phyloP scores from a whole-genome alignment of 2,113 vertebrate genomes.

The Recurvirostra avosetta region DNA sequence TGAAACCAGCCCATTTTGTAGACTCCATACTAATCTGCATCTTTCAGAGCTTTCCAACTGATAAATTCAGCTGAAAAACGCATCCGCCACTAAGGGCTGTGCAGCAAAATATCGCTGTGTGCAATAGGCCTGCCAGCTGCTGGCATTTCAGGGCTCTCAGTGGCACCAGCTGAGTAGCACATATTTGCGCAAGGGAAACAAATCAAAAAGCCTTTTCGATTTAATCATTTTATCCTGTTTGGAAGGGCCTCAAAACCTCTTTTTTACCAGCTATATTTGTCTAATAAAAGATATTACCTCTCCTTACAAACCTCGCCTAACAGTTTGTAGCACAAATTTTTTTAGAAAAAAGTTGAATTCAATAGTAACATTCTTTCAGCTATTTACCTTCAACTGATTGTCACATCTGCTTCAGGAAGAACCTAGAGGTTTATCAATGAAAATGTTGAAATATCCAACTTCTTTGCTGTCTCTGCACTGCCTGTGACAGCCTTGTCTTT shows the following conservation, averaged over 20 bases:
- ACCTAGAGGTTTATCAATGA: background rate
- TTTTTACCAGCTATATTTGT: background rate
- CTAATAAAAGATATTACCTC: background rate
- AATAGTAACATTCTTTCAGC: background rate
- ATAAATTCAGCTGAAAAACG: background rate
- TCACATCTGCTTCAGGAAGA: background rate
- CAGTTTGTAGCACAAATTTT: background rate
- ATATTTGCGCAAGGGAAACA: background rate
- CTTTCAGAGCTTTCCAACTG: background rate
- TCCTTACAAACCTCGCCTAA: background rate
- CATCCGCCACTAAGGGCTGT: background rate
- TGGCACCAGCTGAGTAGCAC: background rate
- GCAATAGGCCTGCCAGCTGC: slow-evolving; percentile 5
- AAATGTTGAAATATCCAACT: background rate
- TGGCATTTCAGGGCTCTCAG: background rate
- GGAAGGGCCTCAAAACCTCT: background rate
- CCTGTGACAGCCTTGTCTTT: background rate
- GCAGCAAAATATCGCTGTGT: background rate
- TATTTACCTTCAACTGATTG: background rate
- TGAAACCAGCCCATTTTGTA: background rate
- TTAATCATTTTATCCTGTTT: background rate
- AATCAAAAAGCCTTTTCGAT: background rate
- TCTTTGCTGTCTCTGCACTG: background rate
- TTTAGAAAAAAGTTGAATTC: background rate
- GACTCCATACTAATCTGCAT: background rate